A percentile compares a stretch with the other conserved stretches of the same genome.
Conservation (phyloP, 2,113 vertebrate species). For the Lepisosteus oculatus region DNA sequence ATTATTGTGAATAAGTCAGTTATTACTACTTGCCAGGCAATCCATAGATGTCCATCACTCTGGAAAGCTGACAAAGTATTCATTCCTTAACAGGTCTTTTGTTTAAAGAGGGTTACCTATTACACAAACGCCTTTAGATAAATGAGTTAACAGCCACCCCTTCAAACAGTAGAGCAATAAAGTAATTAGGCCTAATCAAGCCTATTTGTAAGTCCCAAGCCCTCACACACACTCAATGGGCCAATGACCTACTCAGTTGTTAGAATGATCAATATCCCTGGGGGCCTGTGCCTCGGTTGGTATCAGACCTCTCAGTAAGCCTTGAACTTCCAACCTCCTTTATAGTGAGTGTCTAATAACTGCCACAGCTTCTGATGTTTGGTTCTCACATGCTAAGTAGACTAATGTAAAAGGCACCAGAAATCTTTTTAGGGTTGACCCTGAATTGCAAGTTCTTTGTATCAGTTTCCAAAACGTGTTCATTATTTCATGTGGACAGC, state of each 20-base stretch:
- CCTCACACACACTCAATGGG: background rate
- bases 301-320: background rate
- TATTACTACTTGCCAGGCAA: slow-evolving; percentile 43
- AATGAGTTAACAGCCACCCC: slow-evolving; percentile 19
- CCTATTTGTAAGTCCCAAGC: slow-evolving; percentile 19
- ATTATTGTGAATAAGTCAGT: slow-evolving; percentile 40
- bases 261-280: too few relatives aligned
- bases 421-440: too few relatives aligned
- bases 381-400: too few relatives aligned
- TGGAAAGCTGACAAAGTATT: slow-evolving; percentile 15
- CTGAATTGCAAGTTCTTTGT: too few relatives aligned
- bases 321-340: background rate
- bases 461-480: too few relatives aligned
- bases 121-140: slow-evolving; percentile 41
- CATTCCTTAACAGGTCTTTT: slow-evolving; percentile 18
- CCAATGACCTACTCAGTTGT: too few relatives aligned
- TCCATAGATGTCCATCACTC: slow-evolving; percentile 24
- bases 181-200: slow-evolving; percentile 20
- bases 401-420: too few relatives aligned
- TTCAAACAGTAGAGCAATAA: slow-evolving; percentile 15
- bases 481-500: too few relatives aligned
- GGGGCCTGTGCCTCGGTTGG: slow-evolving; percentile 1
- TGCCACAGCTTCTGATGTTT: too few relatives aligned
- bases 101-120: slow-evolving; percentile 14
- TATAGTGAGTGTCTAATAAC: background rate